A percentile compares a stretch with the other conserved stretches of the same genome.
Conservation (phyloP, 2,113 vertebrate species). For the Lagenorhynchus albirostris region DNA sequence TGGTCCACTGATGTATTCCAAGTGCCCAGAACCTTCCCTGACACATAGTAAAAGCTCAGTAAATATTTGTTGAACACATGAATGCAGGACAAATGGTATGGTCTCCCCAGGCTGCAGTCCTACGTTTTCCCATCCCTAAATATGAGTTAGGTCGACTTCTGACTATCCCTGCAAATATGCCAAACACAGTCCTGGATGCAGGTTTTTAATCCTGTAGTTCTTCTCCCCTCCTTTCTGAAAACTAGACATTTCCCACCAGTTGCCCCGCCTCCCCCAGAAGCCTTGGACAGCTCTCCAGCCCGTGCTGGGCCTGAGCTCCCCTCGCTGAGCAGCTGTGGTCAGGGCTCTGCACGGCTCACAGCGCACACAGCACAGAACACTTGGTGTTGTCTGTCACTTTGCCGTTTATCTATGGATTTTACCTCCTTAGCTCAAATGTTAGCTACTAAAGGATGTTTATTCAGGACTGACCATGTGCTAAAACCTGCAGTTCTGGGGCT, state of each 20-base stretch:
- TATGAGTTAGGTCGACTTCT: not conserved
- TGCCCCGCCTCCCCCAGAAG: not conserved
- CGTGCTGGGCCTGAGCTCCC: not conserved
- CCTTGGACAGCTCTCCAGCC: not conserved
- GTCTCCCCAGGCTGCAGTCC: not conserved
- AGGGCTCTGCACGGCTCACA: accelerated
- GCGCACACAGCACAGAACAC: not conserved
- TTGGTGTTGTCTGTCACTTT: not conserved
- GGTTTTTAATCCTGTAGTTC: not conserved
- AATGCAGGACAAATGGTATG: not conserved
- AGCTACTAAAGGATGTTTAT: not conserved
- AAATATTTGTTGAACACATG: not conserved
- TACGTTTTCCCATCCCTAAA: not conserved
- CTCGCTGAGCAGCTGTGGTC: not conserved
- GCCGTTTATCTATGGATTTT: not conserved
- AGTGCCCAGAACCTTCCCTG: not conserved
- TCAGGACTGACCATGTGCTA: not conserved
- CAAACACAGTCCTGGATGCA: not conserved
- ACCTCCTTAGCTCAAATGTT: not conserved
- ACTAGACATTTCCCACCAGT: not conserved
- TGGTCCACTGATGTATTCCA: not conserved
- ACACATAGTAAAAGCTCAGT: not conserved
- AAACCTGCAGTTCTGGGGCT: not conserved
- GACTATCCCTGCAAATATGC: not conserved
- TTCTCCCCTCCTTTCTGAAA: not conserved